Percentiles rank a stretch among this genome's conserved stretches.
These are phyloP conservation scores for Tragelaphus scriptus DNA, from an alignment of 2,113 vertebrate genomes.

Conservation along the genomic window DNA sequence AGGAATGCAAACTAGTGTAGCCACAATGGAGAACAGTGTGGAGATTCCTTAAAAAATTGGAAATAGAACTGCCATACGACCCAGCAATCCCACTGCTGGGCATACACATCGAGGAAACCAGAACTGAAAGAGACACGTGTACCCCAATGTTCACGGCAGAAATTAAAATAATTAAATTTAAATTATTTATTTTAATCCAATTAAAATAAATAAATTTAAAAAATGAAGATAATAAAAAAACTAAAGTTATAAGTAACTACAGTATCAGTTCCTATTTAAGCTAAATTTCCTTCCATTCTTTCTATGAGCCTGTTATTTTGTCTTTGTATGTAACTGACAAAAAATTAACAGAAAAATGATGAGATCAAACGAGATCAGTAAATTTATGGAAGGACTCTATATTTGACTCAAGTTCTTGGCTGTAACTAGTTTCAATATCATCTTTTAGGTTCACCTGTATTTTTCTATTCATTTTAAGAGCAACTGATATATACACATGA, in stretches of 20 bases:
- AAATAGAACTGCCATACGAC: too few species aligned
- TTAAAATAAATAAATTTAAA: not conserved
- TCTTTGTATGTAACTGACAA: not conserved
- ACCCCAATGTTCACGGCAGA: too few species aligned
- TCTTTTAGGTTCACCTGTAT: not conserved
- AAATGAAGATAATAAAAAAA: not conserved
- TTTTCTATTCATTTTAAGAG: not conserved
- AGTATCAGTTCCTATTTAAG: not conserved
- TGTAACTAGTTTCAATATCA: not conserved
- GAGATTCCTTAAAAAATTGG: too few species aligned
- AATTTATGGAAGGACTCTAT: not conserved
- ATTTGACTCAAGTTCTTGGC: not conserved
- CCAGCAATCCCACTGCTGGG: too few species aligned
- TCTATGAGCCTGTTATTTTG: not conserved
- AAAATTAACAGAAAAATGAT: not conserved
- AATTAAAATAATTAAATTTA: not conserved
- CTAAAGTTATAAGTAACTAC: not conserved
- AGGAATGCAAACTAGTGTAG: too few species aligned
- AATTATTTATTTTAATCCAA: not conserved
- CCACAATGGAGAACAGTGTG: too few species aligned
- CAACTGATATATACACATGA: not conserved
- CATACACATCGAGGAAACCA: too few species aligned
- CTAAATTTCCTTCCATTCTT: not conserved
- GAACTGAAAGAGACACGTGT: too few species aligned
- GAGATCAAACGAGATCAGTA: not conserved